phyloP scores from a whole-genome alignment of 2,888 invertebrate genomes.

The Tenthredo distinguenda region DNA sequence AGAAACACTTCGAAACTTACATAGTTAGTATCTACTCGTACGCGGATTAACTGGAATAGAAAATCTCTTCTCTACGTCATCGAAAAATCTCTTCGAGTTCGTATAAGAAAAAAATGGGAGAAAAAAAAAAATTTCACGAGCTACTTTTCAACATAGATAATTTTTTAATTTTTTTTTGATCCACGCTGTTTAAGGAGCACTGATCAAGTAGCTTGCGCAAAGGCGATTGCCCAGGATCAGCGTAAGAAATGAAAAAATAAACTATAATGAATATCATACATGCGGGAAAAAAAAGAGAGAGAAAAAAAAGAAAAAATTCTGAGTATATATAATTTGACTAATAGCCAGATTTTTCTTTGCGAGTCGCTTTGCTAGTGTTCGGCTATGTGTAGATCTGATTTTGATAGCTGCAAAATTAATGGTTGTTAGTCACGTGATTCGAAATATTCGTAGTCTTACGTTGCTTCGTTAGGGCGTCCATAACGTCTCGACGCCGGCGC shows the following conservation, averaged over 20 bases:
- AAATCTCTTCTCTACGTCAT: neutral
- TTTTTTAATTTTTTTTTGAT: neutral
- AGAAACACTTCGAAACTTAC: neutral
- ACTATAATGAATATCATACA: neutral
- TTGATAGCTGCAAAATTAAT: conserved; percentile 28
- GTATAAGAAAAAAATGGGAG: neutral
- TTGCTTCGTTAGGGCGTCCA: neutral
- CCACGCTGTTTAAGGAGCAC: neutral
- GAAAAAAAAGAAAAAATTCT: neutral
- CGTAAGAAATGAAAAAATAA: neutral
- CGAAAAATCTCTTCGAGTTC: neutral
- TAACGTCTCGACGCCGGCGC: conserved; percentile 24
- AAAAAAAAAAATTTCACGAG: neutral
- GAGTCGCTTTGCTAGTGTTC: conserved; percentile 23
- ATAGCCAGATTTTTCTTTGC: conserved; percentile 37
- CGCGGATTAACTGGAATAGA: neutral
- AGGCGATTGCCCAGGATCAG: neutral
- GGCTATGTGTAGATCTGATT: conserved; percentile 31
- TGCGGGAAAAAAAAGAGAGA: neutral
- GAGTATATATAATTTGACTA: conserved; percentile 41
- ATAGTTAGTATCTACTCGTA: neutral
- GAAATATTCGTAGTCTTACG: conserved; percentile 38
- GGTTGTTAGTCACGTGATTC: conserved; percentile 43
- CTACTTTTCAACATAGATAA: neutral
- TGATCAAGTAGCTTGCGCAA: neutral